These are phyloP conservation scores for Nothoprocta pentlandii DNA, from an alignment of 2,113 vertebrate species.

Conservation along the genomic window DNA sequence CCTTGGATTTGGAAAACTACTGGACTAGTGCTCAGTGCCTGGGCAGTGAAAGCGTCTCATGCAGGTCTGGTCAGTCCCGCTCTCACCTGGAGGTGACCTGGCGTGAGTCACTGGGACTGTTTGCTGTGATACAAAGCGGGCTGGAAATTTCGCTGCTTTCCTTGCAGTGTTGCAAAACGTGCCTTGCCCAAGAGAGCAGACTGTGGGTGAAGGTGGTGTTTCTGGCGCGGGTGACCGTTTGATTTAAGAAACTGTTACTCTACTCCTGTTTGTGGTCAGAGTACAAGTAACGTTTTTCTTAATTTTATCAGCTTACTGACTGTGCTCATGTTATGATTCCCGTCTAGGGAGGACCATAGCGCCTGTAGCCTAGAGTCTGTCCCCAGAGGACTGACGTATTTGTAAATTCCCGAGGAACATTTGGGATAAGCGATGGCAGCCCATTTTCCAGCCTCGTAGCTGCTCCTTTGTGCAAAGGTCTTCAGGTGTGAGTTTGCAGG, in stretches of 20 bases:
- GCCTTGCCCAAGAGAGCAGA: neutral
- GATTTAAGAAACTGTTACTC: neutral
- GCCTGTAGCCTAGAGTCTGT: neutral
- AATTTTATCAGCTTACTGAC: neutral
- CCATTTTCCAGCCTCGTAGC: neutral
- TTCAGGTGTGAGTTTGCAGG: neutral
- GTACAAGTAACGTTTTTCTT: neutral
- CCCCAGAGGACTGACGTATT: neutral
- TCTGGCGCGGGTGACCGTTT: accelerated
- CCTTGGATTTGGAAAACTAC: neutral
- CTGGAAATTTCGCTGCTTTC: neutral
- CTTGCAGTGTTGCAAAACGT: neutral
- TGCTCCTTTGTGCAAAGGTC: neutral
- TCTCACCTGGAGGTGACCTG: neutral
- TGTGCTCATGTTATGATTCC: neutral
- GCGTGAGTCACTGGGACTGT: neutral
- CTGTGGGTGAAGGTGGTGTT: accelerated
- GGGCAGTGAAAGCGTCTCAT: neutral
- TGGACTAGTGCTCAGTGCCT: neutral
- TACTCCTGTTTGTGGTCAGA: neutral
- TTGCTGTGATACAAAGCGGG: neutral
- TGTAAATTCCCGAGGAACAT: neutral
- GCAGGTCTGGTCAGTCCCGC: neutral
- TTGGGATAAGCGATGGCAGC: neutral
- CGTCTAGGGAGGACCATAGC: neutral